phyloP scores from a whole-genome alignment of 2,888 invertebrate species.

The Synanthedon tipuliformis region DNA sequence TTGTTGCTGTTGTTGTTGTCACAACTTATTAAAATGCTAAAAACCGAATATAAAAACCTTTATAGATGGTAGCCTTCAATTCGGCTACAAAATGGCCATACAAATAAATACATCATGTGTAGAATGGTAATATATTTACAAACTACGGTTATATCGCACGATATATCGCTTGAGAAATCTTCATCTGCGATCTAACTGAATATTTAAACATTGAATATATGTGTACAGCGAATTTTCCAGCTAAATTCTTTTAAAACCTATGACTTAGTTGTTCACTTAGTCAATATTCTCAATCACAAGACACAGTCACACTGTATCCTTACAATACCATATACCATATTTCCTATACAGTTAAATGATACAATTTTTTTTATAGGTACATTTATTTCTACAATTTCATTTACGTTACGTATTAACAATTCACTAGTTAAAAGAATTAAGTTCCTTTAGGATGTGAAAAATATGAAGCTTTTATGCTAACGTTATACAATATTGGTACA shows the following conservation, averaged over 20 bases:
- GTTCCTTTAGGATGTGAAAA: conserved; percentile 52
- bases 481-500: conserved; percentile 56
- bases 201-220: too few relatives aligned
- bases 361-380: neutral
- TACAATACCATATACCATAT: neutral
- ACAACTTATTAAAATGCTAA: too few relatives aligned
- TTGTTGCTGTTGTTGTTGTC: too few relatives aligned
- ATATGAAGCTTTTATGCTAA: conserved; percentile 51
- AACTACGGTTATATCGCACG: too few relatives aligned
- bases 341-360: neutral
- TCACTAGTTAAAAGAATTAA: conserved; percentile 24
- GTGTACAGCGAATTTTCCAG: too few relatives aligned
- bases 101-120: too few relatives aligned
- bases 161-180: too few relatives aligned
- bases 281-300: conserved; percentile 19
- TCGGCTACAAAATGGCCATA: too few relatives aligned
- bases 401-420: neutral
- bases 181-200: too few relatives aligned
- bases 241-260: conserved; percentile 10
- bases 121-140: too few relatives aligned
- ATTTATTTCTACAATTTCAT: neutral
- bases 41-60: too few relatives aligned
- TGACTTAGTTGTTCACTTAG: conserved; percentile 3
- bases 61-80: too few relatives aligned
- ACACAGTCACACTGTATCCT: conserved; percentile 16